Percentiles rank a stretch among this genome's conserved stretches.
Evolutionary conservation across 1,140 invertebrate species (phyloP).

Genomic region (Hylaeus anthracinus): DNA sequence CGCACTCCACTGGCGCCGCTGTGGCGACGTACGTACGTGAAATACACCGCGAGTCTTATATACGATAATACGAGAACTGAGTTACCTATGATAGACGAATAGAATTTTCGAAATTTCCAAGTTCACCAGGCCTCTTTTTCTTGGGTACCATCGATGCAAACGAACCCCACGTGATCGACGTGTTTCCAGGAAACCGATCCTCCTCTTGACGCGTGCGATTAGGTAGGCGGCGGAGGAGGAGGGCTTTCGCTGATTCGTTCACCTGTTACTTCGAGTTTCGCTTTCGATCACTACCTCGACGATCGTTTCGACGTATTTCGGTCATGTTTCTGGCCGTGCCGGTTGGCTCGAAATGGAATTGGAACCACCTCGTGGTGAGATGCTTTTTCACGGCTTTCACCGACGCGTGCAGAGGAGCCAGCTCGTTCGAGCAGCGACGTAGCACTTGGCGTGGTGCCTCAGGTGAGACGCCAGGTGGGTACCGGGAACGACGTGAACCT

Average conservation of each 20-base stretch:
- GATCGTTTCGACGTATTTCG: not conserved
- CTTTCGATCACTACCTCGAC: not conserved
- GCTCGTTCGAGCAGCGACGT: conserved; percentile 57
- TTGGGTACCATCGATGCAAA: not conserved
- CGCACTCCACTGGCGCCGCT: too few species aligned
- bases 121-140: too few species aligned
- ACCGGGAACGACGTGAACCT: conserved; percentile 65
- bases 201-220: not conserved
- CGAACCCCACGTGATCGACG: not conserved
- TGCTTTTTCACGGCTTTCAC: conserved; percentile 7
- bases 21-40: too few species aligned
- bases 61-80: too few species aligned
- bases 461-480: conserved; percentile 75
- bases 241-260: not conserved
- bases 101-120: too few species aligned
- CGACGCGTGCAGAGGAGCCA: conserved; percentile 44
- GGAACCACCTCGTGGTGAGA: not conserved
- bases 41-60: too few species aligned
- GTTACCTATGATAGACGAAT: too few species aligned
- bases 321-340: not conserved
- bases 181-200: conserved; percentile 9
- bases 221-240: too few species aligned
- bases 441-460: conserved; percentile 57
- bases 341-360: too few species aligned
- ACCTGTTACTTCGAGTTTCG: conserved; percentile 1